phyloP scores from a whole-genome alignment of 1,140 invertebrate species.

The Plectrocnemia conspersa region DNA sequence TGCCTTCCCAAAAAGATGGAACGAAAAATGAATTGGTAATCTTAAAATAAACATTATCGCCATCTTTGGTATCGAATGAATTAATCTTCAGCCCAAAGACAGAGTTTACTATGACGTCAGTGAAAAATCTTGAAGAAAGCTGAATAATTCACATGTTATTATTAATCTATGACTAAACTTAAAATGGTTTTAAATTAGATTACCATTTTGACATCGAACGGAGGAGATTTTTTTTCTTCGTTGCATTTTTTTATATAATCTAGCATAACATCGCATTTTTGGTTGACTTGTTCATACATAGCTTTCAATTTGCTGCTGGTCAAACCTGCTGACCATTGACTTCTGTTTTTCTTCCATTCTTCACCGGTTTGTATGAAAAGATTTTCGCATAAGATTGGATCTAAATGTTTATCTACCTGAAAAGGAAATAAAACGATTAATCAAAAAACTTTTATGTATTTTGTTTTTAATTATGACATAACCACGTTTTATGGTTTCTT shows the following conservation, averaged over 20 bases:
- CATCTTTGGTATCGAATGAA: slow-evolving; percentile 23
- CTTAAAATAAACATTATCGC: slow-evolving; percentile 23
- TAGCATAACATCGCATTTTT: slow-evolving; percentile 17
- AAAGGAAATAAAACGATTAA: slow-evolving; percentile 1
- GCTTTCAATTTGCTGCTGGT: slow-evolving; percentile 21
- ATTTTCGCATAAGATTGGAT: slow-evolving; percentile 45
- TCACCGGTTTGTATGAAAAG: slow-evolving; percentile 46
- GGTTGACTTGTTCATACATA: slow-evolving; percentile 15
- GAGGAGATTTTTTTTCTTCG: slow-evolving; percentile 9
- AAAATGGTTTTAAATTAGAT: no score
- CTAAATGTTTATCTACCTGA: slow-evolving; percentile 38
- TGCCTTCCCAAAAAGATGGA: slow-evolving; percentile 19
- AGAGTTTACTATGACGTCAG: slow-evolving; percentile 21
- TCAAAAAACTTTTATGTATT: neutral
- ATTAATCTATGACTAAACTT: neutral
- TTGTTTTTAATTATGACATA: neutral
- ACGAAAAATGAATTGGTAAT: slow-evolving; percentile 24
- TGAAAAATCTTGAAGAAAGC: slow-evolving; percentile 21
- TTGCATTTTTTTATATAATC: slow-evolving; percentile 22
- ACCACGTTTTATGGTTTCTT: neutral
- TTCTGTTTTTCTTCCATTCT: slow-evolving; percentile 47
- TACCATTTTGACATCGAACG: slow-evolving; percentile 20
- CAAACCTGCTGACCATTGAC: slow-evolving; percentile 20
- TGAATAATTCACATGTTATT: neutral
- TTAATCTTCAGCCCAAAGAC: slow-evolving; percentile 22